Evolutionary conservation across 1,140 invertebrate genomes (phyloP), one percentile per base, ranked within the genome.

Genomic region (Diorhabda sublineata): DNA sequence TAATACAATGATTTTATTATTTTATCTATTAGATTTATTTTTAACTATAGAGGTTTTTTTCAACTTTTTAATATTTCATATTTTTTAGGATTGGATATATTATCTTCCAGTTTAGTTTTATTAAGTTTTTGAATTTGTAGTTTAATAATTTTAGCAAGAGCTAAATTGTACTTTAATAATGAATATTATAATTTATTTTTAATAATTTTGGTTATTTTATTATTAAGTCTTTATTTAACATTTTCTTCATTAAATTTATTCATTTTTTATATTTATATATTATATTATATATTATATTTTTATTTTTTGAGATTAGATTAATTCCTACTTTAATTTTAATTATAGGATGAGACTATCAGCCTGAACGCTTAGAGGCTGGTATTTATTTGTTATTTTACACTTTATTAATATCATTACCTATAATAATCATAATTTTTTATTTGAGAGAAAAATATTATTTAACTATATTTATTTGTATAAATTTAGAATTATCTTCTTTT

Each of bases 231-330:
- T 81, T 78, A 83, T 82, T 79, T 83, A 76, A 84, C 83, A 71
- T 86, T 88, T 85, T 80, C 77, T 70, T 73, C 74, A 64, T 78
- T 82, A 77, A 85, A 84, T 83, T 87, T 89, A 87, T 85, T 82
- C 88, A 80, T 86, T 85, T 85, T 89, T 88, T 87, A 81, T 78
- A 82, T 75, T 75, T 75, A 70, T 80, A 69, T 76, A 76, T 76
- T 71, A 78, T 74, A 77, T 73, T 61, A 79, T 84, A 78, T 80
- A 81, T 78, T 82, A 83, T 81, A 84, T 80, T 82, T 80, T 80
- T 76, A 75, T 82, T 80, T 79, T 74, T 78, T 73, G 75, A 69
- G 79, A 78, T 75, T 81, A 79, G 74, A 81, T 81, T 81, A 11
- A 11, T 11, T 11, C 11, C 11, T 11, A 11, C 11, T 11, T 11